Evolutionary conservation across 2,113 vertebrate species (phyloP).

Genomic region (Donacobius atricapilla): DNA sequence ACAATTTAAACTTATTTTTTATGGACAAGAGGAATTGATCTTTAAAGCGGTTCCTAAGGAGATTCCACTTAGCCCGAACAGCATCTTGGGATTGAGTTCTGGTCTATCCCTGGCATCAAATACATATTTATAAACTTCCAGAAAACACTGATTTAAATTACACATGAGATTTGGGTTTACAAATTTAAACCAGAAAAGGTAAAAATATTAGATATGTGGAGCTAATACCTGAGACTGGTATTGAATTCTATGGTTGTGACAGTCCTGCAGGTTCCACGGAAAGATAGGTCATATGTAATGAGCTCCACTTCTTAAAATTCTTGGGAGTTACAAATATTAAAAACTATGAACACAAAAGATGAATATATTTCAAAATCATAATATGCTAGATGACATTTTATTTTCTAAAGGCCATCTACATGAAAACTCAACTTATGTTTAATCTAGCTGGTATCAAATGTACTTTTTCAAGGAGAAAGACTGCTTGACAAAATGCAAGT

Average conservation of each 20-base stretch:
- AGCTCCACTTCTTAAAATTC: not conserved
- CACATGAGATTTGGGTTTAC: not conserved
- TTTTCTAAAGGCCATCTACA: not conserved
- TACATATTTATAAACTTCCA: conserved; percentile 56
- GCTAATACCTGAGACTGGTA: not conserved
- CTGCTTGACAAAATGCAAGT: not conserved
- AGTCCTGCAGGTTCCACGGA: not conserved
- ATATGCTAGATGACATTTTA: not conserved
- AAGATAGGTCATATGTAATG: not conserved
- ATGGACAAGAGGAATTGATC: conserved; percentile 71
- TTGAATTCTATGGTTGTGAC: not conserved
- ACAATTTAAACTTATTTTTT: conserved; percentile 70
- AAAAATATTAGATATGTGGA: not conserved
- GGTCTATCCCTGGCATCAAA: conserved; percentile 54
- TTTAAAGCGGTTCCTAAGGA: conserved; percentile 71
- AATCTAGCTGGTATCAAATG: not conserved
- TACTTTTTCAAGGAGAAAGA: not conserved
- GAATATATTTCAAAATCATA: not conserved
- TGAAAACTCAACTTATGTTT: not conserved
- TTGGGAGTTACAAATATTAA: not conserved
- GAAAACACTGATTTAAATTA: conserved; percentile 58
- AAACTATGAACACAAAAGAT: not conserved
- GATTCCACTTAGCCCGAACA: conserved; percentile 67
- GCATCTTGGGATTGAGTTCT: conserved; percentile 64
- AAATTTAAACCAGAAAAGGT: conserved; percentile 22